phyloP scores from a whole-genome alignment of 2,113 vertebrate genomes.

The Hippocampus abdominalis region DNA sequence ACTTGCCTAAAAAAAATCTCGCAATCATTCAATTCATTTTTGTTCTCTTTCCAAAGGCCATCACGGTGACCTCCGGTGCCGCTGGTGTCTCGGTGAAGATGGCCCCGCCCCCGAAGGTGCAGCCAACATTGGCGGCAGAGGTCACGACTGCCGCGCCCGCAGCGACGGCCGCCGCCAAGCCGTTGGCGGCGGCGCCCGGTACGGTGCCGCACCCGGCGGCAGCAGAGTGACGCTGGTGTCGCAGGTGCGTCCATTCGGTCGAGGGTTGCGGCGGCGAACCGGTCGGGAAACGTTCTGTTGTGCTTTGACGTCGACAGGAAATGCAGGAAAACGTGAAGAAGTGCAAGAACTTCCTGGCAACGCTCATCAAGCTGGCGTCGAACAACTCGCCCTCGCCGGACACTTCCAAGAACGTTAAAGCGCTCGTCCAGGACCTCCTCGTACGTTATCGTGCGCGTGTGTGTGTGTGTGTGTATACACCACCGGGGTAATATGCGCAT shows the following conservation, averaged over 20 bases:
- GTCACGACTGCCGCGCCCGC: no score
- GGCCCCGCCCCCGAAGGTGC: conserved; percentile 62
- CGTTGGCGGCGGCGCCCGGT: conserved; percentile 8
- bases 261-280: no score
- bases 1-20: no score
- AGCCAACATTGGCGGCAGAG: conserved; percentile 41
- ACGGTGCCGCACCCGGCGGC: conserved; percentile 14
- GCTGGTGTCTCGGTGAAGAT: conserved; percentile 58
- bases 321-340: conserved; percentile 90
- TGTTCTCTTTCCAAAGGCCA: conserved; percentile 42
- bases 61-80: conserved; percentile 58
- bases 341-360: conserved; percentile 85
- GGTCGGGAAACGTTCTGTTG: not conserved
- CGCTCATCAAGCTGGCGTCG: conserved; percentile 84
- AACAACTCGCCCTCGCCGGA: conserved; percentile 83
- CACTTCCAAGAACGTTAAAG: conserved; percentile 84
- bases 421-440: conserved; percentile 83
- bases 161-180: conserved; percentile 33
- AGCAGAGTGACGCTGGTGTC: conserved; percentile 71
- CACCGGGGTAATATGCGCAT: not conserved
- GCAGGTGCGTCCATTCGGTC: conserved; percentile 55
- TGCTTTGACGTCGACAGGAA: conserved; percentile 62
- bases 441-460: conserved; percentile 53
- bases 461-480: not conserved
- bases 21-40: no score